Evolutionary conservation across 2,797 vertebrate genomes (phyloP).

Genomic region (Euthynnus affinis): DNA sequence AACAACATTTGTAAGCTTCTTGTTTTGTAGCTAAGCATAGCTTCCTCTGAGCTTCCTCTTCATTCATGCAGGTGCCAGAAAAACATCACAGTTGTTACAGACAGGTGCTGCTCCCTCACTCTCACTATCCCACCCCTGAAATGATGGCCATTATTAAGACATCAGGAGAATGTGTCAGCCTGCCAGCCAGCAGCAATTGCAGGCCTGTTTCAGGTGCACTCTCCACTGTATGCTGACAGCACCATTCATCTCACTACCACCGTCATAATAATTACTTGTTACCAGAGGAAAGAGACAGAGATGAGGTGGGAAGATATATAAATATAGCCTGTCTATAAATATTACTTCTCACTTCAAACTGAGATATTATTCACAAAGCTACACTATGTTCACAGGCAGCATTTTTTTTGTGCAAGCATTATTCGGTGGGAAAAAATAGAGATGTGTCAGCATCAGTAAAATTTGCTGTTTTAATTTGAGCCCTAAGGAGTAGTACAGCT

Average conservation of each 20-base stretch:
- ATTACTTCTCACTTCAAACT: constrained; percentile 51
- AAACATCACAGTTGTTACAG: background rate
- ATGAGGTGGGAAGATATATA: constrained; percentile 51
- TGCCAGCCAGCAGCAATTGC: constrained; percentile 20
- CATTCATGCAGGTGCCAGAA: background rate
- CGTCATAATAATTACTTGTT: constrained; percentile 56
- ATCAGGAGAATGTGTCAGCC: constrained; percentile 35
- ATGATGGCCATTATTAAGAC: constrained; percentile 53
- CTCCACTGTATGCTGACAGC: constrained; percentile 24
- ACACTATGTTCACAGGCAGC: constrained; percentile 2
- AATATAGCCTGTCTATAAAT: constrained; percentile 76
- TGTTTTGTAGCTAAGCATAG: background rate
- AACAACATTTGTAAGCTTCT: background rate
- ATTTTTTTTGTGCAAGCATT: constrained; percentile 17
- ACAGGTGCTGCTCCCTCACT: constrained; percentile 9
- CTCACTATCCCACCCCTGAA: background rate
- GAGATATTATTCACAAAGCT: constrained; percentile 44
- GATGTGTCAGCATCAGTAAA: constrained; percentile 18
- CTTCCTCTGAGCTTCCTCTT: background rate
- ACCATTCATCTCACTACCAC: constrained; percentile 19
- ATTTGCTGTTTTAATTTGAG: constrained; percentile 37
- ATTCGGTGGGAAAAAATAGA: background rate
- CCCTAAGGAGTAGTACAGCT: constrained; percentile 20
- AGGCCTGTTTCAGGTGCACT: constrained; percentile 39
- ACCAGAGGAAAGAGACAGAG: constrained; percentile 41